Base-by-base conservation (phyloP, 2,113 vertebrate genomes). In the Dasyprocta punctata region DNA sequence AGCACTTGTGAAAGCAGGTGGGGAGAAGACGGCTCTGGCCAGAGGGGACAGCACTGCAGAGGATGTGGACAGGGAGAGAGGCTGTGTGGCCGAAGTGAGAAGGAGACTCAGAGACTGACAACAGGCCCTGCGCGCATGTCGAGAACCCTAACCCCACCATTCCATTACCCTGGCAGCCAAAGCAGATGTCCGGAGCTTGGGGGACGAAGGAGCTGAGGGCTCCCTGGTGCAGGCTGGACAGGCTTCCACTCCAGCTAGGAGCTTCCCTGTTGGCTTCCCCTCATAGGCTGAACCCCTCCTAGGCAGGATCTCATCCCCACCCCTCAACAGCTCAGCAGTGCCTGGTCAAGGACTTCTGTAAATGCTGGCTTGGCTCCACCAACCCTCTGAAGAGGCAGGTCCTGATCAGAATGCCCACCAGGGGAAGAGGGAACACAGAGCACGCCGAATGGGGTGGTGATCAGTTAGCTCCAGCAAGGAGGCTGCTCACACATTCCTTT, bases 381-480 rank as follows among this genome's bases (percentile, higher is more conserved):
- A 19, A 14, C 52, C 30, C 38, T 60, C 84, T 58, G 30, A 47
- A 24, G 24, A 6, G 7, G 10, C 52, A 7, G 9, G 61, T 38
- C 9, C 24, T 10, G 10, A 30, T 38, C 22, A 5, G 11, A 47
- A 92, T 0, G 33, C 44, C 54, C 16, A 38, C 9, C n/a, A 49
- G 28, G 58, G 17, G 33, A n/a, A 3, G 2, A 41, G 7, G 11
- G 17, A 36, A 16, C 14, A 61, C 12, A 12, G 20, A 12, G 11
- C 47, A 33, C 16, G 58, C 1, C 0, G 11, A 60, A 0, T 7
- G 4, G 17, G 38, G 24, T 20, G 61, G 52, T 33, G 1, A 54
- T 82, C 38, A 1, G 33, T 26, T 41, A 52, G 38, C 24, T 69
- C 49, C 12, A 11, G 75, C 63, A 60, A 26, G 16, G 30, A 9